Evolutionary conservation across 2,113 vertebrate genomes (phyloP), one percentile per base, ranked within the genome.

Genomic region (Glaucomys volans): DNA sequence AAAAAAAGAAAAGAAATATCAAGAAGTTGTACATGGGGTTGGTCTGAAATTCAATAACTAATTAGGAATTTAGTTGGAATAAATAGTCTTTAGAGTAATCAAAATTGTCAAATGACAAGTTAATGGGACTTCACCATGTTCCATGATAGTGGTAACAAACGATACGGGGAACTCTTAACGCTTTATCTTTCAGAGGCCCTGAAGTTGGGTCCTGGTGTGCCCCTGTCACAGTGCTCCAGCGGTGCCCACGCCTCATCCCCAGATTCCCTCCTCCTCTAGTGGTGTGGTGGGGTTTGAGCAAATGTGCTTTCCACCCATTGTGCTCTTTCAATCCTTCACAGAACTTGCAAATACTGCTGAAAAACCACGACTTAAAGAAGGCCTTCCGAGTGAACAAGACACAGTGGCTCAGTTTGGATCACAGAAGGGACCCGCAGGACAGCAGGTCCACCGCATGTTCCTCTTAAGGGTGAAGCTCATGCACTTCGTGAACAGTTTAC

Each of bases 401-500:
- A 94, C 87, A 0, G 74, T 89, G 87, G 77, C 97, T 92, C 89
- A 69, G 3, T 93, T 98, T 95, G 97, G 97, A 64, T 42, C 94
- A 0, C 98, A 97, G 18, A 98, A 98, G 92, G 98, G 99, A 82
- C 98, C 97, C 0, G 76, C 99, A 71, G 99, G 98, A 86, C 99
- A 99, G 69, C 99, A 99, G 98, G 99, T 99, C 94, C 99, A 99
- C 97, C 98, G 99, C 26, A 99, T 99, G 99, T 99, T 99, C 96
- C 99, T 99, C 80, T 97, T 99, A 69, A 97, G 99, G 67, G 99
- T 99, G 97, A 99, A 99, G 98, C 99, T 99, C 72, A 99, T 99
- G 99, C 99, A 99, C 97, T 99, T 99, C 97, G 99, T 99, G 94
- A 99, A 99, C 99, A 99, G 99, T 87, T 98, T 99, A 20, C 99